Conservation (phyloP, 1,140 invertebrate species). For the Sarcophaga bullata region DNA sequence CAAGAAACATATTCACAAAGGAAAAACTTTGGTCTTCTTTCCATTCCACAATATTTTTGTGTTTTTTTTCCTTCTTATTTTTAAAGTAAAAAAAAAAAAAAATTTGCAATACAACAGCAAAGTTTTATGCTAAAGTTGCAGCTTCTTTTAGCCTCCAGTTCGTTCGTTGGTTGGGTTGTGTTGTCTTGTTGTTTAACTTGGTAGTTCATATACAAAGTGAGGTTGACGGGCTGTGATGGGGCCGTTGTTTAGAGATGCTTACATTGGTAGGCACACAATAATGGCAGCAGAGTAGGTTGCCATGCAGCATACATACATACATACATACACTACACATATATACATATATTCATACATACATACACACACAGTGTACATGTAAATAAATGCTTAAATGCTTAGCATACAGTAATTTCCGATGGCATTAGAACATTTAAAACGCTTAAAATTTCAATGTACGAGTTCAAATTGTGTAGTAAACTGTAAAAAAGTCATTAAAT, state of each 20-base stretch:
- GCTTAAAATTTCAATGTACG: too few species aligned
- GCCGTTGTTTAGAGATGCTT: too few species aligned
- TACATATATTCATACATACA: background rate
- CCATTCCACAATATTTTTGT: background rate
- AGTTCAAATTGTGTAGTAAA: too few species aligned
- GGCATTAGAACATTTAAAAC: too few species aligned
- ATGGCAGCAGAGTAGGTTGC: background rate
- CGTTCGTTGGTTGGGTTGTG: background rate
- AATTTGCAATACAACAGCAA: background rate
- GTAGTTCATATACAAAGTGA: conserved; percentile 19
- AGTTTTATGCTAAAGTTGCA: conserved; percentile 22
- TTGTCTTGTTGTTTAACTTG: background rate
- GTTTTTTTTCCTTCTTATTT: too few species aligned
- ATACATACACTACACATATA: background rate
- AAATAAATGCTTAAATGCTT: background rate
- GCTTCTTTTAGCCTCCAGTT: conserved; percentile 25
- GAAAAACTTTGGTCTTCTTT: background rate
- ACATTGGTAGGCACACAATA: too few species aligned
- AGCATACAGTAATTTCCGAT: too few species aligned
- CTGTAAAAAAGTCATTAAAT: too few species aligned
- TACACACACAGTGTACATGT: background rate
- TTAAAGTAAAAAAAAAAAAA: too few species aligned
- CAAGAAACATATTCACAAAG: background rate
- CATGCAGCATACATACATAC: background rate
- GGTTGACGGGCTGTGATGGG: background rate